Evolutionary conservation across 2,113 vertebrate genomes (phyloP).

Genomic region (Pygathrix nemaeus): DNA sequence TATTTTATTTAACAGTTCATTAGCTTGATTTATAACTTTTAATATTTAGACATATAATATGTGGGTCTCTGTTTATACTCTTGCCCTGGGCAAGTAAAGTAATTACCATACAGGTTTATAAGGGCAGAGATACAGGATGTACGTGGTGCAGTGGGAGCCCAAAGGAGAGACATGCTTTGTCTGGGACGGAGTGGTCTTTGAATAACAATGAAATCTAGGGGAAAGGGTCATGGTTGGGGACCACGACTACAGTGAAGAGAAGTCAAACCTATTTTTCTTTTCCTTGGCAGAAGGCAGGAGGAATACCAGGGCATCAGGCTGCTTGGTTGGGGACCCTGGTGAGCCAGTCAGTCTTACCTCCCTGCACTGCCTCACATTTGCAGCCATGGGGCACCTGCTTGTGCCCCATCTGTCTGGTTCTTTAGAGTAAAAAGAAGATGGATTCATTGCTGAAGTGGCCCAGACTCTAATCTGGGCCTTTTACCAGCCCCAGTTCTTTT

Average conservation of each 20-base stretch:
- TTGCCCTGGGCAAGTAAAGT: neutral
- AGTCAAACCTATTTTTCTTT: neutral
- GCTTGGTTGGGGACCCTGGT: neutral
- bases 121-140: rapidly evolving
- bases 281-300: neutral
- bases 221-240: neutral
- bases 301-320: neutral
- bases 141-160: rapidly evolving
- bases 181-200: neutral
- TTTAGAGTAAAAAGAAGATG: neutral
- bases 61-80: neutral
- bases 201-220: neutral
- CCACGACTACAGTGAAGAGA: neutral
- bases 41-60: neutral
- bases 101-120: neutral
- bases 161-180: neutral
- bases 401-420: neutral
- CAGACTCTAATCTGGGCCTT: neutral
- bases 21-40: neutral
- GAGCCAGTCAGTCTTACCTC: neutral
- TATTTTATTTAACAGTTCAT: constrained; percentile 1
- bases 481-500: neutral
- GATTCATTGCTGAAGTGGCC: neutral
- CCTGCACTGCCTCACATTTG: neutral
- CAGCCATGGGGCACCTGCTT: neutral